A percentile compares a stretch with the other conserved stretches of the same genome.
phyloP scores from a whole-genome alignment of 2,113 vertebrate genomes.

The Coturnix japonica region DNA sequence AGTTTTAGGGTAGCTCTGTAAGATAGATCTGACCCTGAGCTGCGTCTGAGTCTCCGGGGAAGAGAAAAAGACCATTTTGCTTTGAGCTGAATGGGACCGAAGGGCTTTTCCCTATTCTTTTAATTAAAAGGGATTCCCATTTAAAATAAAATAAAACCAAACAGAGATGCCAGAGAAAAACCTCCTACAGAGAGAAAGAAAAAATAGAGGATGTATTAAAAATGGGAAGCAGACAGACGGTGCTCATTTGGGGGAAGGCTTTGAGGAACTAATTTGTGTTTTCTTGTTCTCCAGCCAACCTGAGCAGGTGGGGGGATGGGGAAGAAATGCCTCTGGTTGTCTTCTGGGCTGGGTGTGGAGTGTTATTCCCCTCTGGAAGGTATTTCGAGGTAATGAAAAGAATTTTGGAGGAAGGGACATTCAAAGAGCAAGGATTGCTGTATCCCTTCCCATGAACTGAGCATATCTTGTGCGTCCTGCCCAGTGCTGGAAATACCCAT shows the following conservation, averaged over 20 bases:
- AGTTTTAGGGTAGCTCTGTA: not conserved
- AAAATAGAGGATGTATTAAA: not conserved
- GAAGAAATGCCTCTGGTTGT: fast-evolving
- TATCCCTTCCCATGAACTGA: too few relatives aligned
- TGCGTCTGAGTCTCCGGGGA: not conserved
- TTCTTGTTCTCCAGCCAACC: not conserved
- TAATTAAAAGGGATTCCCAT: conserved; percentile 54
- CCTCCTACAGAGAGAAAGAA: not conserved
- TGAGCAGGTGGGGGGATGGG: not conserved
- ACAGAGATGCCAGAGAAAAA: not conserved
- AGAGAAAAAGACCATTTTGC: conserved; percentile 36
- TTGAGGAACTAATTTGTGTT: not conserved
- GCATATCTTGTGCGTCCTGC: too few relatives aligned
- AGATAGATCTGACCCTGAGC: conserved; percentile 24
- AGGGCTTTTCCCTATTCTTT: conserved; percentile 30
- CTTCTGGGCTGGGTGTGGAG: not conserved
- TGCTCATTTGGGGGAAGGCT: not conserved
- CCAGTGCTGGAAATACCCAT: too few relatives aligned
- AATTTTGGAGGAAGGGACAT: not conserved
- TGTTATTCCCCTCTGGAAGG: not conserved
- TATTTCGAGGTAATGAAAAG: not conserved
- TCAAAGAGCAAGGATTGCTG: not conserved
- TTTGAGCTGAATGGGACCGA: conserved; percentile 27
- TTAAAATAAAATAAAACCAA: conserved; percentile 10
- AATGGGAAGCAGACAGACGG: not conserved